Conservation (phyloP, 2,797 vertebrate species). For the Falco cherrug region DNA sequence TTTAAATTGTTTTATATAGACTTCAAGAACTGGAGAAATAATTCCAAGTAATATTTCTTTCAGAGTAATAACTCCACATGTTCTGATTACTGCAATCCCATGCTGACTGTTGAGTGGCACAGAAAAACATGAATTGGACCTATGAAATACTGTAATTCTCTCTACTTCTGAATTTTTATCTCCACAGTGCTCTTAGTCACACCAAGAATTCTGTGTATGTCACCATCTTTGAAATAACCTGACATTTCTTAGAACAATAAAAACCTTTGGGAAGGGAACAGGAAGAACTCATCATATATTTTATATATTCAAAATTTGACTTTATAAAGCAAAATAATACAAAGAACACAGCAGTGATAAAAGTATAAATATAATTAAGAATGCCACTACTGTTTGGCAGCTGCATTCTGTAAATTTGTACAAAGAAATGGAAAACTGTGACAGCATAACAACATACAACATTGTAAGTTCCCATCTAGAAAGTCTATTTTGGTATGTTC, state of each 20-base stretch:
- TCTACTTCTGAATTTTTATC: background rate
- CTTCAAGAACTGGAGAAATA: background rate
- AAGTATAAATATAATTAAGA: background rate
- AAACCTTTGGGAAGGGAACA: slow-evolving; percentile 15
- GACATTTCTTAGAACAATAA: slow-evolving; percentile 54
- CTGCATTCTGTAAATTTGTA: background rate
- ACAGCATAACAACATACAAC: background rate
- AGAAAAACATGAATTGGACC: background rate
- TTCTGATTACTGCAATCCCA: background rate
- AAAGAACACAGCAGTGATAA: background rate
- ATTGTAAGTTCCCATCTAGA: background rate
- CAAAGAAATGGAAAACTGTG: background rate
- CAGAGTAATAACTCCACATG: background rate
- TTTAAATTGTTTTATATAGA: background rate
- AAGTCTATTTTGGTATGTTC: background rate
- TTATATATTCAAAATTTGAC: background rate
- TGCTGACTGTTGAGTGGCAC: background rate
- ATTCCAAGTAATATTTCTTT: background rate
- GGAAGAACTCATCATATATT: slow-evolving; percentile 11
- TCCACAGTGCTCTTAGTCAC: background rate
- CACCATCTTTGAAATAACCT: background rate
- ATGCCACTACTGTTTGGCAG: background rate
- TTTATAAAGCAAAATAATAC: background rate
- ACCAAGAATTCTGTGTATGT: slow-evolving; percentile 34
- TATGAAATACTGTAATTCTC: background rate